These are phyloP conservation scores for Andricus curvator DNA, from an alignment of 2,888 invertebrate species.

Conservation along the genomic window DNA sequence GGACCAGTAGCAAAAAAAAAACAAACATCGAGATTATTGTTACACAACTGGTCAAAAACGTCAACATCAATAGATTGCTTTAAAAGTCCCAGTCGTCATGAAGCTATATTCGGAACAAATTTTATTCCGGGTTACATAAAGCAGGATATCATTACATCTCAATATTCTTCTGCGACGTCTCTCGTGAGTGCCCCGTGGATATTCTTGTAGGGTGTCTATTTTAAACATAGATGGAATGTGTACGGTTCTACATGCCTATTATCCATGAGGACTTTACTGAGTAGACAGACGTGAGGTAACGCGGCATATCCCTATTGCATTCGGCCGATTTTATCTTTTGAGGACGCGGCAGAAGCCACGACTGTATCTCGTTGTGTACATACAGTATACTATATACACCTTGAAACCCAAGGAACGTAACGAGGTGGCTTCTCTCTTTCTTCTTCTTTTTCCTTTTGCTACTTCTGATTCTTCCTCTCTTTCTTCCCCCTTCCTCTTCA, in stretches of 20 bases:
- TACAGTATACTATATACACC: not conserved
- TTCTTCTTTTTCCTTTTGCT: not conserved
- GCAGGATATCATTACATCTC: constrained; percentile 20
- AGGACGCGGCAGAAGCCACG: constrained; percentile 29
- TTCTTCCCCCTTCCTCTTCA: not conserved
- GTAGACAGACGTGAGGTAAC: not conserved
- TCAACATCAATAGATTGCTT: too few species aligned
- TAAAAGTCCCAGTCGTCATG: not conserved
- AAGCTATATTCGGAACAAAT: not conserved
- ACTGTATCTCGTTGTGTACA: constrained; percentile 11
- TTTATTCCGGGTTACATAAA: not conserved
- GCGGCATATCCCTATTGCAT: constrained; percentile 19
- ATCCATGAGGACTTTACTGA: constrained; percentile 37
- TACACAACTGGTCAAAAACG: too few species aligned
- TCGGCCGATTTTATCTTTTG: constrained; percentile 37
- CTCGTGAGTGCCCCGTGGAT: not conserved
- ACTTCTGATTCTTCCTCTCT: not conserved
- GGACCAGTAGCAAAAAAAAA: too few species aligned
- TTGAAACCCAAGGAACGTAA: constrained; percentile 24
- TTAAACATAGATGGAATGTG: constrained; percentile 11
- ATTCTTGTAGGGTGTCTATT: constrained; percentile 1
- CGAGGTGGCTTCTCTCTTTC: constrained; percentile 23
- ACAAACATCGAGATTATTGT: too few species aligned
- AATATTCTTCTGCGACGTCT: constrained; percentile 3
- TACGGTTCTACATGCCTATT: constrained; percentile 14